These are phyloP conservation scores for Muscicapa comitata DNA, from an alignment of 2,797 vertebrate genomes.

Conservation along the genomic window DNA sequence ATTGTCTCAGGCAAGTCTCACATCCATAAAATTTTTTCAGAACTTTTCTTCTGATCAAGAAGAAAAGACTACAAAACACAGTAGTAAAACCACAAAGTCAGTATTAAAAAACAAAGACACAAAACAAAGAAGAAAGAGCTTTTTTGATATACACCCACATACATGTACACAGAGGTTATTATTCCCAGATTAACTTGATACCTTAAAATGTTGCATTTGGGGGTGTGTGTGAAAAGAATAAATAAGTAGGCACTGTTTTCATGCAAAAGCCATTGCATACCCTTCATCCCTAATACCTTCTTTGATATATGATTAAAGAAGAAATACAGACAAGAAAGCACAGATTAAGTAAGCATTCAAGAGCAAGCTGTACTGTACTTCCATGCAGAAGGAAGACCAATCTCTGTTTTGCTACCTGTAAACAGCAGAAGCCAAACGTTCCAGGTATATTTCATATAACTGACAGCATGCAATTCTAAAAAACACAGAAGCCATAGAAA, in stretches of 20 bases:
- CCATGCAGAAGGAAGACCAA: neutral
- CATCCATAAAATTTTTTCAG: neutral
- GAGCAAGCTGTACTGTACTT: neutral
- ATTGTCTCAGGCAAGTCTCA: neutral
- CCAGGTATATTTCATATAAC: neutral
- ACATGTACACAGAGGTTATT: neutral
- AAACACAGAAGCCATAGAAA: neutral
- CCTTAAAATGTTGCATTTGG: neutral
- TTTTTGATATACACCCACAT: neutral
- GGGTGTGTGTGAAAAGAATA: neutral
- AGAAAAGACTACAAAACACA: neutral
- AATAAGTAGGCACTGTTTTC: neutral
- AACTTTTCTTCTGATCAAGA: neutral
- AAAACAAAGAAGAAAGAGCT: neutral
- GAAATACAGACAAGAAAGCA: neutral
- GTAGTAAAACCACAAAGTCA: neutral
- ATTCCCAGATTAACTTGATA: neutral
- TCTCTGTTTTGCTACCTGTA: neutral
- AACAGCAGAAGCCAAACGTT: neutral
- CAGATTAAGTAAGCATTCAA: neutral
- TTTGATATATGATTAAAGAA: conserved; percentile 21
- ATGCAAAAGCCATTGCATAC: neutral
- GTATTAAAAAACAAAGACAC: neutral
- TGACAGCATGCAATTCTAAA: neutral
- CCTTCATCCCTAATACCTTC: neutral